Percentiles rank a stretch among this genome's conserved stretches.
phyloP scores from a whole-genome alignment of 2,888 invertebrate species.

The Callyntrura sp. region DNA sequence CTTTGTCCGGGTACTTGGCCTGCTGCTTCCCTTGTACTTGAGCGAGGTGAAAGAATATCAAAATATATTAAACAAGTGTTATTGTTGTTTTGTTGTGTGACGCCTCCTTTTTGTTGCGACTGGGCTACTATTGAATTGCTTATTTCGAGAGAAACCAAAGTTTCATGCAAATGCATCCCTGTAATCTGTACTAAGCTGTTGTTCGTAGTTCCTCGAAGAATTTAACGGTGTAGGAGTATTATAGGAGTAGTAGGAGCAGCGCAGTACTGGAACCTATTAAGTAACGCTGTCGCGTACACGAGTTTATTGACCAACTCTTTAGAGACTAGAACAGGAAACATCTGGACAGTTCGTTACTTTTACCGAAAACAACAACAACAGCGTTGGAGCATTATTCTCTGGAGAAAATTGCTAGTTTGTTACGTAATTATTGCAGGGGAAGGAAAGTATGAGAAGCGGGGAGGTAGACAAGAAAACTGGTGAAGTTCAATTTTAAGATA shows the following conservation, averaged over 20 bases:
- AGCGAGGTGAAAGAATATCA: conserved; percentile 27
- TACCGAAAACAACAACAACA: not conserved
- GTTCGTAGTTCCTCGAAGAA: conserved; percentile 32
- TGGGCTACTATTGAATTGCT: conserved; percentile 30
- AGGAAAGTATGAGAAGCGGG: not conserved
- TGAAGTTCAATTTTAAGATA: conserved; percentile 12
- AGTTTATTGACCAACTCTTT: conserved; percentile 29
- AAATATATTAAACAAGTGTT: not conserved
- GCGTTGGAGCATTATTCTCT: conserved; percentile 1
- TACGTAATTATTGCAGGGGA: conserved; percentile 6
- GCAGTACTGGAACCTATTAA: conserved; percentile 24
- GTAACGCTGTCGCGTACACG: conserved; percentile 41
- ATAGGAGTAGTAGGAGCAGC: not conserved
- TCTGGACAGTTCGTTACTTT: conserved; percentile 53
- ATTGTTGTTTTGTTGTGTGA: not conserved
- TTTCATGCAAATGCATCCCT: conserved; percentile 56
- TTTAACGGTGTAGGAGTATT: too few relatives aligned
- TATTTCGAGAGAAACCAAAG: conserved; percentile 37
- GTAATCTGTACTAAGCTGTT: conserved; percentile 37
- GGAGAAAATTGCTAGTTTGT: not conserved
- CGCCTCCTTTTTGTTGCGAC: conserved; percentile 28
- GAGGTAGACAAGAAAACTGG: not conserved
- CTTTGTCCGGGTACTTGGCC: not conserved
- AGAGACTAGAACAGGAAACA: conserved; percentile 51
- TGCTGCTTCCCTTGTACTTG: not conserved